phyloP scores from a whole-genome alignment of 2,888 invertebrate species.

The Tholera decimalis region DNA sequence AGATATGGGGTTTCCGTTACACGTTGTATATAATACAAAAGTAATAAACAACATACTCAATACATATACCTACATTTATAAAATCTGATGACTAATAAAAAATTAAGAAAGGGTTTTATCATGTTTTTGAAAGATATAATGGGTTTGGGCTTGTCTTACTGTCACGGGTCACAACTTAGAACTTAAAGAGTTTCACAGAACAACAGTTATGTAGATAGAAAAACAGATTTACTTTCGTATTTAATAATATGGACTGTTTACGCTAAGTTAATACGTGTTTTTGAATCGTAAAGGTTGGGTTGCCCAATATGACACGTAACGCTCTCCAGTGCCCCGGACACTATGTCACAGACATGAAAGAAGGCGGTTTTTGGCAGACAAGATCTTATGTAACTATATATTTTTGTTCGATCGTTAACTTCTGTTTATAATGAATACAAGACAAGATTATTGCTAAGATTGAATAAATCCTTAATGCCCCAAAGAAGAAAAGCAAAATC shows the following conservation, averaged over 20 bases:
- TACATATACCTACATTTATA: too few species aligned
- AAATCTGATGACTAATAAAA: too few species aligned
- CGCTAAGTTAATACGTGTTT: slow-evolving; percentile 29
- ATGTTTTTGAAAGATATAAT: too few species aligned
- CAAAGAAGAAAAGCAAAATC: neutral
- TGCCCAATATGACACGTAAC: slow-evolving; percentile 61
- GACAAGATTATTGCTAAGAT: neutral
- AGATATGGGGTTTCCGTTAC: too few species aligned
- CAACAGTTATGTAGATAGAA: neutral
- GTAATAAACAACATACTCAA: too few species aligned
- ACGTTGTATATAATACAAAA: too few species aligned
- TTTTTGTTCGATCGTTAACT: slow-evolving; percentile 23
- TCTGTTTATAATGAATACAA: neutral
- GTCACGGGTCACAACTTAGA: too few species aligned
- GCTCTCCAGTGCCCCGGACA: slow-evolving; percentile 61
- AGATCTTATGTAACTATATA: slow-evolving; percentile 52
- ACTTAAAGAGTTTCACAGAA: too few species aligned
- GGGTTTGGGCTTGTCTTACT: too few species aligned
- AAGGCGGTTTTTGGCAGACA: slow-evolving; percentile 46
- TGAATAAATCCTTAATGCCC: neutral
- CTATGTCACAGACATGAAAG: slow-evolving; percentile 56
- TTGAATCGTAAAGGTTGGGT: slow-evolving; percentile 60
- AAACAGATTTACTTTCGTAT: neutral
- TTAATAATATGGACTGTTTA: slow-evolving; percentile 30
- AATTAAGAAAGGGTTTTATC: too few species aligned